phyloP scores from a whole-genome alignment of 2,888 invertebrate species.

The Gibbula magus region DNA sequence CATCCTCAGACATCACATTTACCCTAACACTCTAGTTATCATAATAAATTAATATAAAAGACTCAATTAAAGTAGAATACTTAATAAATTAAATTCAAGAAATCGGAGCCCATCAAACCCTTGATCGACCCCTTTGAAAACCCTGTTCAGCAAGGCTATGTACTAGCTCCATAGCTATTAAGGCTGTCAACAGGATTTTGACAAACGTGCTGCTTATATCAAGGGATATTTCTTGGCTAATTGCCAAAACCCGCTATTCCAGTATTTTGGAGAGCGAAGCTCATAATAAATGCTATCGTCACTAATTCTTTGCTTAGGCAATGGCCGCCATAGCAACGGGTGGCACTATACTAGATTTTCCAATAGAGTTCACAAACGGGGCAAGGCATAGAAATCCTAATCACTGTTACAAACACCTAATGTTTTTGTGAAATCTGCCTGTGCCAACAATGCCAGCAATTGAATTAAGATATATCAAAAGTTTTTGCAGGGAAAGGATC shows the following conservation, averaged over 20 bases:
- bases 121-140: too few relatives aligned
- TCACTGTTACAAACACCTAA: conserved; percentile 19
- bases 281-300: conserved; percentile 17
- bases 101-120: too few relatives aligned
- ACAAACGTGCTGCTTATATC: conserved; percentile 1
- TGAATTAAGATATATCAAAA: conserved; percentile 23
- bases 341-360: conserved; percentile 17
- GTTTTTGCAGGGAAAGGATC: neutral
- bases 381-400: conserved; percentile 20
- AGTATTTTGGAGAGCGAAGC: conserved; percentile 16
- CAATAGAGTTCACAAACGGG: conserved; percentile 24
- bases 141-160: too few relatives aligned
- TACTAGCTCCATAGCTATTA: neutral
- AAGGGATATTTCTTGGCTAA: conserved; percentile 18
- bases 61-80: too few relatives aligned
- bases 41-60: too few relatives aligned
- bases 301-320: conserved; percentile 18
- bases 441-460: neutral
- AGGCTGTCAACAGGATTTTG: neutral
- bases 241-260: conserved; percentile 21
- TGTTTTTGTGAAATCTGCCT: conserved; percentile 27
- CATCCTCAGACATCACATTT: too few relatives aligned
- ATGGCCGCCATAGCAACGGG: conserved; percentile 15
- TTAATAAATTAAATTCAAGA: too few relatives aligned
- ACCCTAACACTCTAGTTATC: too few relatives aligned